Conservation (phyloP, 2,888 invertebrate genomes). For the Nysson spinosus region DNA sequence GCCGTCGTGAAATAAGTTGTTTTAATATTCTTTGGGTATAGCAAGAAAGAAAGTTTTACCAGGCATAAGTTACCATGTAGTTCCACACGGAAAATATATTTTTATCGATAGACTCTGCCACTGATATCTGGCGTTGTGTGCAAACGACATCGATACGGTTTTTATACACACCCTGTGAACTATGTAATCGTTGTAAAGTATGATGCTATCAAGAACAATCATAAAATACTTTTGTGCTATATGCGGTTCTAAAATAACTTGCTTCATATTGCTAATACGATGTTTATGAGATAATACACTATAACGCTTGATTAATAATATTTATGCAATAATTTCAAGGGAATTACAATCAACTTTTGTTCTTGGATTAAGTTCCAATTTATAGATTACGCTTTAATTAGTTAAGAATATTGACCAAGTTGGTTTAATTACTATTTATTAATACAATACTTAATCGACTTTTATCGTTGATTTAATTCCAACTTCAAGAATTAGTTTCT, state of each 20-base stretch:
- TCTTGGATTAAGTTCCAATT: no score
- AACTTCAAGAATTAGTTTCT: no score
- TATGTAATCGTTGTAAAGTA: constrained; percentile 17
- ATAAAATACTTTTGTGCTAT: not conserved
- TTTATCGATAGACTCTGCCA: constrained; percentile 27
- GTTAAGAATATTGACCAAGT: no score
- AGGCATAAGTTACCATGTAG: not conserved
- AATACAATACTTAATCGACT: no score
- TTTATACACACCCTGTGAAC: constrained; percentile 26
- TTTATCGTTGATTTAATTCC: no score
- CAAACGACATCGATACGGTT: constrained; percentile 46
- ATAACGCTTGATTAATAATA: no score
- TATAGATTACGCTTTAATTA: no score
- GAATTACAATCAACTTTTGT: no score
- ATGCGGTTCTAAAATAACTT: not conserved
- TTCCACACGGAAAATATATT: constrained; percentile 1
- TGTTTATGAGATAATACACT: not conserved
- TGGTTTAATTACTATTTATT: no score
- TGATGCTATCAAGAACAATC: not conserved
- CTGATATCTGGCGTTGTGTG: constrained; percentile 11
- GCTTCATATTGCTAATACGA: not conserved
- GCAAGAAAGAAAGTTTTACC: constrained; percentile 2
- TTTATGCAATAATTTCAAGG: no score
- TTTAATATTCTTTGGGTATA: not conserved
- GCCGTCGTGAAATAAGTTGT: not conserved